Evolutionary conservation across 2,888 invertebrate species (phyloP).

Genomic region (Theodoxus fluviatilis): DNA sequence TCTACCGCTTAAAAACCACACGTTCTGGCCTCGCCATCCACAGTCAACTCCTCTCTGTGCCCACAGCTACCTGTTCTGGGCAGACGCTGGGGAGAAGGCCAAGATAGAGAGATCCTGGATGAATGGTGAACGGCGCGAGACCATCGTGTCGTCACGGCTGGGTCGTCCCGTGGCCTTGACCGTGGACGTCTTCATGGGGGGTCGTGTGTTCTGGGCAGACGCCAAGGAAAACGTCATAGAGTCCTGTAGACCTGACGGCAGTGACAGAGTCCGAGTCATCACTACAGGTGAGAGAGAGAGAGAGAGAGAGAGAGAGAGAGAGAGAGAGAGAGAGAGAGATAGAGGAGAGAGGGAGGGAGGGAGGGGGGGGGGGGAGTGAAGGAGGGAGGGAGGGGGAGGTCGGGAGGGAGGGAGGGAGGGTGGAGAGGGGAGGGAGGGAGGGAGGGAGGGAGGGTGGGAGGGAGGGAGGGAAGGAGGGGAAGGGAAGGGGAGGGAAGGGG

Average conservation of each 20-base stretch:
- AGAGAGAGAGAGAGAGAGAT: not conserved
- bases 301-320: not conserved
- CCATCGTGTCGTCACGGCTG: slow-evolving; percentile 78
- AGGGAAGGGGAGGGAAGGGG: no score
- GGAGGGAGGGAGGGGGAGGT: no score
- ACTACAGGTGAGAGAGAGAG: slow-evolving; percentile 25
- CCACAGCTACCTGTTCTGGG: slow-evolving; percentile 86
- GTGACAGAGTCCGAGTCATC: slow-evolving; percentile 51
- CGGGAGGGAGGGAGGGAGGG: no score
- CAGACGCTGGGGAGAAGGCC: slow-evolving; percentile 87
- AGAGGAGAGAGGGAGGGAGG: not conserved
- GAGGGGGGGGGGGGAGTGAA: no score
- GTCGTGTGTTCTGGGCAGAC: slow-evolving; percentile 94
- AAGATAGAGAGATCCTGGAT: slow-evolving; percentile 91
- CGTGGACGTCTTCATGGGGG: slow-evolving; percentile 79
- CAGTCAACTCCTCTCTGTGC: not conserved
- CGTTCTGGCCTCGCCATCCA: no score
- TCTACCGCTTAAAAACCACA: no score
- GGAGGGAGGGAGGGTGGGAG: no score
- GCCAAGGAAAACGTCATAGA: slow-evolving; percentile 72
- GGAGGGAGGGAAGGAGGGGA: no score
- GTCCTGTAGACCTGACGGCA: slow-evolving; percentile 60
- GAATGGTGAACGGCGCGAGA: slow-evolving; percentile 87
- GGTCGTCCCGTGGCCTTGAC: slow-evolving; percentile 84
- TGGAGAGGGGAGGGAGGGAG: no score